Evolutionary conservation across 2,888 invertebrate genomes (phyloP).

Genomic region (Coelopa pilipes): DNA sequence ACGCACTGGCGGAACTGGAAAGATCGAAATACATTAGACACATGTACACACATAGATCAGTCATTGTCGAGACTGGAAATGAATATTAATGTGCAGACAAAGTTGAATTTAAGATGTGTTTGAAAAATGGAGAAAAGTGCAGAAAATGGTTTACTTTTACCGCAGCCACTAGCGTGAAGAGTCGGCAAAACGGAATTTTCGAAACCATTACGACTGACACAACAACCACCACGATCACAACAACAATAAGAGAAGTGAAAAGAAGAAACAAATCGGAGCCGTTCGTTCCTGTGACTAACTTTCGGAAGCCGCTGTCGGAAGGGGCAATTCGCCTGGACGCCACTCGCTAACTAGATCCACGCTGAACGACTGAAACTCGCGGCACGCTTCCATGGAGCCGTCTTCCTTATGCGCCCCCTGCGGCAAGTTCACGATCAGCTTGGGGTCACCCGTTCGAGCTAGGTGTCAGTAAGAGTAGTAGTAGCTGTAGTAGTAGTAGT

Average conservation of each 20-base stretch:
- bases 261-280: not conserved
- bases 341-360: not conserved
- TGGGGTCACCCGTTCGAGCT: too few species aligned
- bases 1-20: constrained; percentile 79
- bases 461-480: too few species aligned
- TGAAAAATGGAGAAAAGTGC: not conserved
- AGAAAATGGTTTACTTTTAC: constrained; percentile 7
- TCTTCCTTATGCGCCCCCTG: too few species aligned
- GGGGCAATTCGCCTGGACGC: not conserved
- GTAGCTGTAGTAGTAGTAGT: too few species aligned
- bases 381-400: not conserved
- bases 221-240: not conserved
- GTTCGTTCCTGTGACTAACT: not conserved
- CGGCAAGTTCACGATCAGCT: too few species aligned
- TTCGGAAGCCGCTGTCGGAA: not conserved
- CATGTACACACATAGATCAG: not conserved
- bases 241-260: not conserved
- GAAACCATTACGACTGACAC: not conserved
- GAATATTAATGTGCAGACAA: not conserved
- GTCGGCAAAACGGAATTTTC: constrained; percentile 15
- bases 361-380: not conserved
- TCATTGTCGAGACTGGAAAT: not conserved
- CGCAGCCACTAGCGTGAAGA: constrained; percentile 7
- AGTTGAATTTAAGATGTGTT: not conserved
- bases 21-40: constrained; percentile 1